Percentiles rank a stretch among this genome's conserved stretches.
phyloP scores from a whole-genome alignment of 2,888 invertebrate species.

The Cephus sareptanus region DNA sequence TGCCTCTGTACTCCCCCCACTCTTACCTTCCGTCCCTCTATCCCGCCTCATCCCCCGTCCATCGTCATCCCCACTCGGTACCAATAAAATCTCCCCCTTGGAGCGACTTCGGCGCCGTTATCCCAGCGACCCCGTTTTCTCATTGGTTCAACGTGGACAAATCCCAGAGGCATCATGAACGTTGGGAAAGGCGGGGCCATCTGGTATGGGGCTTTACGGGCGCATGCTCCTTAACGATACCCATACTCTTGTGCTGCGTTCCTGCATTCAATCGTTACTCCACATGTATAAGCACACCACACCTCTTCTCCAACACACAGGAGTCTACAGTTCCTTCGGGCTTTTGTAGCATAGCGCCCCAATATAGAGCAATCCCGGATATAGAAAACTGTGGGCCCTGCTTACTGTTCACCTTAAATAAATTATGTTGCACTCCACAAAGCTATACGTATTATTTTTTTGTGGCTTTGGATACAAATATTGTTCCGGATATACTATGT shows the following conservation, averaged over 20 bases:
- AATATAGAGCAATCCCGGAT: slow-evolving; percentile 29
- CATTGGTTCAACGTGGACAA: slow-evolving; percentile 58
- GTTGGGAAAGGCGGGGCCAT: slow-evolving; percentile 50
- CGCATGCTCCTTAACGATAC: slow-evolving; percentile 59
- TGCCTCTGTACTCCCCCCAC: slow-evolving; percentile 48
- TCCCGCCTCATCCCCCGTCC: slow-evolving; percentile 13
- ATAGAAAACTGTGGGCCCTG: slow-evolving; percentile 21
- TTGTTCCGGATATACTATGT: background rate
- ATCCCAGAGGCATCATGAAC: slow-evolving; percentile 60
- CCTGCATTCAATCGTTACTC: slow-evolving; percentile 42
- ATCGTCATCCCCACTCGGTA: slow-evolving; percentile 9
- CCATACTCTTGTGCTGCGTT: slow-evolving; percentile 28
- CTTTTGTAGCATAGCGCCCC: slow-evolving; percentile 37
- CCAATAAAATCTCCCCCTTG: background rate
- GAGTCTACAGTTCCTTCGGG: slow-evolving; percentile 36
- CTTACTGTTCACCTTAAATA: background rate
- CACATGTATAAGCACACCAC: slow-evolving; percentile 28
- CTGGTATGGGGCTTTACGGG: slow-evolving; percentile 39
- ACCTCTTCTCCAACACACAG: slow-evolving; percentile 29
- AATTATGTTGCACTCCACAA: background rate
- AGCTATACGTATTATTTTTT: background rate
- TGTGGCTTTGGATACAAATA: background rate
- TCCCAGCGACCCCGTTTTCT: slow-evolving; percentile 9
- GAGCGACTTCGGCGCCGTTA: background rate
- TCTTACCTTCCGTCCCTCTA: slow-evolving; percentile 20